Evolutionary conservation across 1,140 invertebrate species (phyloP).

Genomic region (Drosophila bocqueti): DNA sequence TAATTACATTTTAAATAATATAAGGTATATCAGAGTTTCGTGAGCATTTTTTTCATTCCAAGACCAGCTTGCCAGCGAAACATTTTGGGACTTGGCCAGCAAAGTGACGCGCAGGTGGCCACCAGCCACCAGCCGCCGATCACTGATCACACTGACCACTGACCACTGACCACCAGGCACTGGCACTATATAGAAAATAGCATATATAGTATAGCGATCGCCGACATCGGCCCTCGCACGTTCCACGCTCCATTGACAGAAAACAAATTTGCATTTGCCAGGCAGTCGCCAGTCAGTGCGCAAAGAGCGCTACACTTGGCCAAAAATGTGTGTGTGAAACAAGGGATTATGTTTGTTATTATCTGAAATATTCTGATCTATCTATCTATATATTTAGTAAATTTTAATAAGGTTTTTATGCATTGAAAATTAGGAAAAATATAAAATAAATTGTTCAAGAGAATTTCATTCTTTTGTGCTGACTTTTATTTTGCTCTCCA

Average conservation of each 20-base stretch:
- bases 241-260: constrained; percentile 62
- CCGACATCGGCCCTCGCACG: constrained; percentile 60
- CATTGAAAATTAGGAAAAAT: background rate
- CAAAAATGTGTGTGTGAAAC: background rate
- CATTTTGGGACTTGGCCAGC: constrained; percentile 52
- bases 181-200: constrained; percentile 10
- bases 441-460: background rate
- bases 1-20: background rate
- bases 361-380: too few species aligned
- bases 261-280: constrained; percentile 56
- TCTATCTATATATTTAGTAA: background rate
- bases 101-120: constrained; percentile 50
- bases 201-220: constrained; percentile 32
- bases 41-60: background rate
- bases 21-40: background rate
- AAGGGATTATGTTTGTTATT: too few species aligned
- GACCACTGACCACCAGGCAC: constrained; percentile 8
- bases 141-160: constrained; percentile 10
- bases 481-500: background rate
- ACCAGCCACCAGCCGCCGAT: constrained; percentile 2
- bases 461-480: background rate
- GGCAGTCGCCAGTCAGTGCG: constrained; percentile 27
- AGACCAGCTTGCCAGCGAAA: constrained; percentile 12
- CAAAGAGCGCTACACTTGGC: constrained; percentile 2
- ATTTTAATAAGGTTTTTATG: background rate